phyloP scores from a whole-genome alignment of 2,113 vertebrate genomes.

The Zootoca vivipara region DNA sequence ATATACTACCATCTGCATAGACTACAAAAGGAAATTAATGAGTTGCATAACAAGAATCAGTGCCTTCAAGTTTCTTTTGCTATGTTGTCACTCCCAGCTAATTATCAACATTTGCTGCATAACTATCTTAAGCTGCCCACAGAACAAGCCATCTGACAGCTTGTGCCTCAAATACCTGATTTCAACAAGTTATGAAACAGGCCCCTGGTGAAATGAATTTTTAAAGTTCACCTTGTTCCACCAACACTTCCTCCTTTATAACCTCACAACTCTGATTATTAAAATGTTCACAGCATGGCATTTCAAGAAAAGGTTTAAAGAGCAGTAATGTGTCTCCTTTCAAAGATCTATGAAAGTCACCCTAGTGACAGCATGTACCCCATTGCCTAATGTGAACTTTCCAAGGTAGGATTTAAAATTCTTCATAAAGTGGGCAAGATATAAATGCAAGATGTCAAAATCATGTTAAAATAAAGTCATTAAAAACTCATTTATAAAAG shows the following conservation, averaged over 20 bases:
- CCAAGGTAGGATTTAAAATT: not conserved
- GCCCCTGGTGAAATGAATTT: not conserved
- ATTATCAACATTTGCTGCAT: not conserved
- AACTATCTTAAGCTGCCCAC: not conserved
- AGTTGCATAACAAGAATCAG: not conserved
- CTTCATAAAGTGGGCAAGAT: not conserved
- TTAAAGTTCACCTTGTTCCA: not conserved
- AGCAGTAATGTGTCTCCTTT: accelerated
- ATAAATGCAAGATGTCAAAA: not conserved
- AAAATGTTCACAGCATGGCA: not conserved
- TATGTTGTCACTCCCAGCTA: not conserved
- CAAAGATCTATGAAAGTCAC: not conserved
- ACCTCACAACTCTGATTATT: not conserved
- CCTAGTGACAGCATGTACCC: not conserved
- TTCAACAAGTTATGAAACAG: not conserved
- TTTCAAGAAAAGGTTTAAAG: not conserved
- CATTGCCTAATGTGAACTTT: not conserved
- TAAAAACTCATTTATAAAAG: not conserved
- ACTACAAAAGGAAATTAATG: conserved; percentile 75
- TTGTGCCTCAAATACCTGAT: not conserved
- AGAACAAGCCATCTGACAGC: not conserved
- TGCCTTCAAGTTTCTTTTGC: not conserved
- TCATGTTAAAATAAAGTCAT: not conserved
- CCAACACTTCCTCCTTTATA: not conserved
- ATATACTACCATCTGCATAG: conserved; percentile 99